Percentiles rank a stretch among this genome's conserved stretches.
These are phyloP conservation scores for Muscidifurax raptorellus DNA, from an alignment of 1,140 invertebrate genomes.

Conservation along the genomic window DNA sequence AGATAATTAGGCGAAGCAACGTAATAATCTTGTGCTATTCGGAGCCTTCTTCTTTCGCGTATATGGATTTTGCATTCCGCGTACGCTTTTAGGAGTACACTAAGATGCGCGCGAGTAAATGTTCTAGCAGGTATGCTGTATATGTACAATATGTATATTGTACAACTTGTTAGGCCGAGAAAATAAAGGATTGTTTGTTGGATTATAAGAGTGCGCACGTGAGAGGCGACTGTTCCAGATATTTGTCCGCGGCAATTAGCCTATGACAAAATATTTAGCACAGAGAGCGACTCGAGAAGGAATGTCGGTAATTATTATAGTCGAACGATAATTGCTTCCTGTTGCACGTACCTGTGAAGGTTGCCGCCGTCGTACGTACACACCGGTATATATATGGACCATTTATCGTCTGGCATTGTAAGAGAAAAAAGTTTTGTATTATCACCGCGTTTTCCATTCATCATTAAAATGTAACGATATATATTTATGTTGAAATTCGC, in stretches of 20 bases:
- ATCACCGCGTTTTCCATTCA: neutral
- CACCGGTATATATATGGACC: too few species aligned
- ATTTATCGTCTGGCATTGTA: neutral
- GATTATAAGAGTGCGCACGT: too few species aligned
- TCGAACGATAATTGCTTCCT: neutral
- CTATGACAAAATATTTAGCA: neutral
- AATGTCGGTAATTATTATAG: neutral
- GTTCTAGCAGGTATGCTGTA: too few species aligned
- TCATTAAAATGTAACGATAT: neutral
- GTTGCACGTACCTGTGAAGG: neutral
- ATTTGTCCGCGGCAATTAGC: too few species aligned
- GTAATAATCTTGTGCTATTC: neutral
- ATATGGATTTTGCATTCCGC: too few species aligned
- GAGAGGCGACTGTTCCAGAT: too few species aligned
- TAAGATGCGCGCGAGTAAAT: too few species aligned
- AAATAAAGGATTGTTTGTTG: too few species aligned
- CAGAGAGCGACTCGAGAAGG: neutral
- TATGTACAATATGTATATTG: too few species aligned
- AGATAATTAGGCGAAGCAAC: constrained; percentile 12
- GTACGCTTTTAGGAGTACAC: too few species aligned
- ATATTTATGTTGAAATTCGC: neutral
- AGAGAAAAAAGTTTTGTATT: neutral
- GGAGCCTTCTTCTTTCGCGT: neutral
- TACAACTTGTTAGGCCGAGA: too few species aligned
- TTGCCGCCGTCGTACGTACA: neutral